phyloP scores from a whole-genome alignment of 2,113 vertebrate species.

The Microtus montanus region DNA sequence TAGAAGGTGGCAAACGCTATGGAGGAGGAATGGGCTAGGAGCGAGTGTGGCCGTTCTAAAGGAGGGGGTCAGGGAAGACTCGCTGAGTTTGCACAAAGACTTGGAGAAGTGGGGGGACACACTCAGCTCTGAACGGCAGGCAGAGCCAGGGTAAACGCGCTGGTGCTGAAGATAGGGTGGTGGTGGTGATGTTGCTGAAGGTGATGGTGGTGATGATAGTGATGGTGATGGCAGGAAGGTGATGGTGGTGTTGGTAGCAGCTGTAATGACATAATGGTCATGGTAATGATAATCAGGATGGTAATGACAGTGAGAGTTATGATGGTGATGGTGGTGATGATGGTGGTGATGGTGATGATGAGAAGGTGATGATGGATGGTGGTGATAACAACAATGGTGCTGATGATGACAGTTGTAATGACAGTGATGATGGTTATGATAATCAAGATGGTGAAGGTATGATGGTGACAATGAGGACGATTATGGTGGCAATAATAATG shows the following conservation, averaged over 20 bases:
- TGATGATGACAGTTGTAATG: not conserved
- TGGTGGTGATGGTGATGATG: rapidly evolving
- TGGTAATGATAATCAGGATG: not conserved
- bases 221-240: no score
- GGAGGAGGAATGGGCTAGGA: not conserved
- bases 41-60: not conserved
- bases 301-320: not conserved
- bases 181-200: not conserved
- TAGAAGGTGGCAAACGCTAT: not conserved
- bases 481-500: rapidly evolving
- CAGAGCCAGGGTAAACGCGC: not conserved
- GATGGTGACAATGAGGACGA: no score
- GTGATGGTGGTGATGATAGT: no score
- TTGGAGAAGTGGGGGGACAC: not conserved
- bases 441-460: not conserved
- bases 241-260: not conserved
- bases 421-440: not conserved
- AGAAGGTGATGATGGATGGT: not conserved
- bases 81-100: not conserved
- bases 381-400: not conserved
- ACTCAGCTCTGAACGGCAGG: not conserved
- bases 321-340: no score
- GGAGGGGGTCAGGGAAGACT: not conserved
- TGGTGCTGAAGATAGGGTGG: not conserved
- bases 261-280: not conserved